These are phyloP conservation scores for Perithous albicinctus DNA, from an alignment of 2,888 invertebrate species.

Conservation along the genomic window DNA sequence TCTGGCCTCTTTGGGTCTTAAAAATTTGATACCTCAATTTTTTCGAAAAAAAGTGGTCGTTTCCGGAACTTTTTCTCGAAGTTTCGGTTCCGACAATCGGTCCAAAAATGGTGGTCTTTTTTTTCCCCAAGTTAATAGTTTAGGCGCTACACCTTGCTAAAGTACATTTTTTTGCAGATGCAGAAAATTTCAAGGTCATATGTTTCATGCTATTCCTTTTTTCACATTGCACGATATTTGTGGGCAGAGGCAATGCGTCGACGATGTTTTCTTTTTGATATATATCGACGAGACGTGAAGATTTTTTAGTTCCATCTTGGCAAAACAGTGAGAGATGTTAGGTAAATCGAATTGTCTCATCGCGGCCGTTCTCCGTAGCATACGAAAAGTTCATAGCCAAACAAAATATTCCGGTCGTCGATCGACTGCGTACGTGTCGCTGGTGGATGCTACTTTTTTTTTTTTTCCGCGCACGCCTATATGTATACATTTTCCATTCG, in stretches of 20 bases:
- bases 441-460: conserved; percentile 16
- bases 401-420: conserved; percentile 61
- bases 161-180: no score
- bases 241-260: not conserved
- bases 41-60: no score
- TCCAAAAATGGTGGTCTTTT: no score
- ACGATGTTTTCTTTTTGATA: conserved; percentile 16
- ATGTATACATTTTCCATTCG: conserved; percentile 24
- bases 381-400: conserved; percentile 51
- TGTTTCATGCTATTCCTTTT: not conserved
- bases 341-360: conserved; percentile 53
- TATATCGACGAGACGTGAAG: not conserved
- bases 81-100: no score
- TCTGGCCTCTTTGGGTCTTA: not conserved
- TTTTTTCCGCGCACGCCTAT: conserved; percentile 16
- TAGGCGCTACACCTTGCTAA: no score
- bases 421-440: conserved; percentile 50
- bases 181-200: no score
- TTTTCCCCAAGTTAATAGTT: no score
- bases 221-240: not conserved
- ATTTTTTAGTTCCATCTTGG: conserved; percentile 28
- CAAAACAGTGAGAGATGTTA: not conserved
- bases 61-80: no score
- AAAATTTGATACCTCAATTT: no score
- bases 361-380: conserved; percentile 45